Conservation (phyloP, 2,888 invertebrate species). For the Megaustenia siamemsis region DNA sequence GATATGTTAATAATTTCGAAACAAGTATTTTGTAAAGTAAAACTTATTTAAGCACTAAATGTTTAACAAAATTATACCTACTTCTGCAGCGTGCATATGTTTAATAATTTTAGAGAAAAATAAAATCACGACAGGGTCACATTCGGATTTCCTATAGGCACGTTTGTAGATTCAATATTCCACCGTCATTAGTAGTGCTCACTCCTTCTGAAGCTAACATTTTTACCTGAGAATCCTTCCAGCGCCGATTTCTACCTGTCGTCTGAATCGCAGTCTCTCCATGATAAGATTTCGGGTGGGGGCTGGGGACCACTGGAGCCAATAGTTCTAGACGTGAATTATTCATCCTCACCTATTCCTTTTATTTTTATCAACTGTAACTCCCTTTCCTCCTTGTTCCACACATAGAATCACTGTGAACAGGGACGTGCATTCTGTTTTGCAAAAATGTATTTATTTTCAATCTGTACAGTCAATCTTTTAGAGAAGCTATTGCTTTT, state of each 20-base stretch:
- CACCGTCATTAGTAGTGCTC: not conserved
- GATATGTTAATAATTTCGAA: too few species aligned
- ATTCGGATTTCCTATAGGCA: too few species aligned
- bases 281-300: not conserved
- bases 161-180: not conserved
- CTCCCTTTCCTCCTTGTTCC: not conserved
- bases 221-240: constrained; percentile 29
- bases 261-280: constrained; percentile 22
- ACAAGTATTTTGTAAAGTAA: too few species aligned
- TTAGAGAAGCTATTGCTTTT: too few species aligned
- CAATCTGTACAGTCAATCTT: too few species aligned
- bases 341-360: not conserved
- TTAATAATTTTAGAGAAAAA: too few species aligned
- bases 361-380: not conserved
- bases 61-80: too few species aligned
- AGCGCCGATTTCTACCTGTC: constrained; percentile 38
- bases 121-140: too few species aligned
- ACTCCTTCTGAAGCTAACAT: not conserved
- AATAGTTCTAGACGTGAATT: constrained; percentile 20
- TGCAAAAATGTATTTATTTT: not conserved
- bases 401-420: not conserved
- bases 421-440: not conserved
- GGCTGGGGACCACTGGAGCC: constrained; percentile 31
- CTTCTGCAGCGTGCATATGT: too few species aligned
- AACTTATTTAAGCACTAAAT: too few species aligned